These are phyloP conservation scores for Meta bourneti DNA, from an alignment of 2,888 invertebrate genomes.

Conservation along the genomic window DNA sequence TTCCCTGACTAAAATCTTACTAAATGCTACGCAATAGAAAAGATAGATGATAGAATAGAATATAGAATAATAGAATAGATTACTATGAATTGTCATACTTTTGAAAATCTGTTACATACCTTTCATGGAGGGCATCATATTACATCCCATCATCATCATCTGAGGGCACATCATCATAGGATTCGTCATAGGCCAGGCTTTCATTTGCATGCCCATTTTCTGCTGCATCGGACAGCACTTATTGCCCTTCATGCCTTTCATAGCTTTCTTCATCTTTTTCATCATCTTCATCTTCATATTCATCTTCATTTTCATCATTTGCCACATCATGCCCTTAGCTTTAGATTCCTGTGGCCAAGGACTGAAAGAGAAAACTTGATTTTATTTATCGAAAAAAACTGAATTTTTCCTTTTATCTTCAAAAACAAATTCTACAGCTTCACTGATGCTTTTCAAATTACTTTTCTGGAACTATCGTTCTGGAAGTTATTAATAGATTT, in stretches of 20 bases:
- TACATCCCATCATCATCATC: conserved; percentile 23
- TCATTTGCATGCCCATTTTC: conserved; percentile 12
- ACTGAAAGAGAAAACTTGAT: not conserved
- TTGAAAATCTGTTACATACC: not conserved
- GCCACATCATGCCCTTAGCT: conserved; percentile 54
- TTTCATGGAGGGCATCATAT: not conserved
- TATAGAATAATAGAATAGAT: too few species aligned
- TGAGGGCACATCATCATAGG: conserved; percentile 35
- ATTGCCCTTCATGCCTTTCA: conserved; percentile 28
- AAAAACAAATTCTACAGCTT: not conserved
- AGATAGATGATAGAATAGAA: too few species aligned
- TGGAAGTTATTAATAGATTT: too few species aligned
- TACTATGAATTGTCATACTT: too few species aligned
- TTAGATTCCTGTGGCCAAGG: conserved; percentile 38
- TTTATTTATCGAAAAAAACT: not conserved
- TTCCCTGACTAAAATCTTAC: too few species aligned
- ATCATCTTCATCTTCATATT: conserved; percentile 54
- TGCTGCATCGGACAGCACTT: conserved; percentile 9
- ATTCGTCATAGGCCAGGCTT: not conserved
- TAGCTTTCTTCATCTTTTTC: conserved; percentile 43
- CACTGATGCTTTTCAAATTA: too few species aligned
- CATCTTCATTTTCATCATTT: conserved; percentile 67
- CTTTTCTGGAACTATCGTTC: too few species aligned
- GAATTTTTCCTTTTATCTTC: not conserved
- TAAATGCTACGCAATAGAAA: too few species aligned